Conservation (phyloP, 2,113 vertebrate species). For the Oreochromis aureus region DNA sequence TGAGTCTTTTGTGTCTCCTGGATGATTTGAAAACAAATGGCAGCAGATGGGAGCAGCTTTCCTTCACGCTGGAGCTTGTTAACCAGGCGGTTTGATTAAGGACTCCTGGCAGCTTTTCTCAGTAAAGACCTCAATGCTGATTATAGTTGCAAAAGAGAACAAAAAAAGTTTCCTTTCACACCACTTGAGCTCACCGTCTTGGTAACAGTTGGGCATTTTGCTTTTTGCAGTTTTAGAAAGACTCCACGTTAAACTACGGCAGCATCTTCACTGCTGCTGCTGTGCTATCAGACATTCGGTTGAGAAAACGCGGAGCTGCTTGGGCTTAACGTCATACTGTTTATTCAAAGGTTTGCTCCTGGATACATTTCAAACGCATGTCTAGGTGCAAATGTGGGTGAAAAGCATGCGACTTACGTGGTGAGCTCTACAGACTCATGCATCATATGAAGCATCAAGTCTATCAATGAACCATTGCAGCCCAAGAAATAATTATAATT, state of each 20-base stretch:
- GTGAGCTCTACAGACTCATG: not conserved
- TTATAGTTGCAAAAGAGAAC: not conserved
- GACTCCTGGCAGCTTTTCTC: not conserved
- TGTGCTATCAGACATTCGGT: not conserved
- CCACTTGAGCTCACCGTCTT: not conserved
- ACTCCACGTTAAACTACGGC: not conserved
- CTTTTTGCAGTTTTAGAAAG: not conserved
- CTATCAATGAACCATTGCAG: accelerated
- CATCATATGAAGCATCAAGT: not conserved
- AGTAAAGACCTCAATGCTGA: not conserved
- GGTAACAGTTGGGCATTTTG: not conserved
- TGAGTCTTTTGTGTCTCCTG: not conserved
- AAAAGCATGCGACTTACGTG: not conserved
- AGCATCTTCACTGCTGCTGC: not conserved
- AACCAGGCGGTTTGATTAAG: not conserved
- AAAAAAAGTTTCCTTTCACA: not conserved
- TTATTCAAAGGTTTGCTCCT: not conserved
- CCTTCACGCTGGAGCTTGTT: not conserved
- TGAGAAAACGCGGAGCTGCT: not conserved
- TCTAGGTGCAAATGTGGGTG: not conserved
- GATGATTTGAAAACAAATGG: not conserved
- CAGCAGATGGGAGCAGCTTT: not conserved
- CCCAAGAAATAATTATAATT: not conserved
- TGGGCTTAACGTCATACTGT: accelerated
- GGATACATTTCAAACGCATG: not conserved